These are phyloP conservation scores for Trissolcus japonicus DNA, from an alignment of 2,888 invertebrate species.

Conservation along the genomic window DNA sequence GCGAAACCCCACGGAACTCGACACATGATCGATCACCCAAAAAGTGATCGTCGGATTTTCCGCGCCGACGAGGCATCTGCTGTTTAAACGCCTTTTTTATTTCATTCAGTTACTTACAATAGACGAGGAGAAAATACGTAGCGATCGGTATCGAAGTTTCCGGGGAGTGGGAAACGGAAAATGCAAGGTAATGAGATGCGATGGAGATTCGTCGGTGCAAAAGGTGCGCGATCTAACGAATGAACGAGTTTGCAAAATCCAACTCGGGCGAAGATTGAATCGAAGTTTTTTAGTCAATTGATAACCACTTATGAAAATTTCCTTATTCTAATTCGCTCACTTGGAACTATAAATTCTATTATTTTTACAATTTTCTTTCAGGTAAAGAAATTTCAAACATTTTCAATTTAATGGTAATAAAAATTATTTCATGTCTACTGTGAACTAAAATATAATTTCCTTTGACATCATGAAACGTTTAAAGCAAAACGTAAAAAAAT, in stretches of 20 bases:
- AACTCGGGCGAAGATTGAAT: conserved; percentile 40
- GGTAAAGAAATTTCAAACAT: neutral
- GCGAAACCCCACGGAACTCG: conserved; percentile 16
- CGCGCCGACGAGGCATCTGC: conserved; percentile 12
- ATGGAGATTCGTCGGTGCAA: conserved; percentile 50
- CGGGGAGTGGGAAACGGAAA: conserved; percentile 26
- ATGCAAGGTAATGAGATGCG: conserved; percentile 51
- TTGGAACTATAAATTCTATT: conserved; percentile 24
- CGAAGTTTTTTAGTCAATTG: conserved; percentile 36
- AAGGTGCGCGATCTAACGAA: conserved; percentile 50
- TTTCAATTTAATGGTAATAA: too few species aligned
- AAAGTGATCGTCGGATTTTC: conserved; percentile 25
- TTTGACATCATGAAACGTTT: too few species aligned
- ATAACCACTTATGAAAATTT: conserved; percentile 36
- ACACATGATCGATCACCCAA: conserved; percentile 27
- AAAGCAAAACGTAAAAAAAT: too few species aligned
- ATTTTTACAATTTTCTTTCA: neutral
- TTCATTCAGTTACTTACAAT: conserved; percentile 24
- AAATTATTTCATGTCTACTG: too few species aligned
- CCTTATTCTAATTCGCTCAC: conserved; percentile 47
- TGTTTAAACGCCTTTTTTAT: conserved; percentile 24
- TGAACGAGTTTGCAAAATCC: conserved; percentile 43
- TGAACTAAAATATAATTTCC: too few species aligned
- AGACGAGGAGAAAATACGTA: conserved; percentile 44
- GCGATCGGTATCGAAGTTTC: conserved; percentile 42